Evolutionary conservation across 2,113 vertebrate species (phyloP).

Genomic region (Psilopogon haemacephalus): DNA sequence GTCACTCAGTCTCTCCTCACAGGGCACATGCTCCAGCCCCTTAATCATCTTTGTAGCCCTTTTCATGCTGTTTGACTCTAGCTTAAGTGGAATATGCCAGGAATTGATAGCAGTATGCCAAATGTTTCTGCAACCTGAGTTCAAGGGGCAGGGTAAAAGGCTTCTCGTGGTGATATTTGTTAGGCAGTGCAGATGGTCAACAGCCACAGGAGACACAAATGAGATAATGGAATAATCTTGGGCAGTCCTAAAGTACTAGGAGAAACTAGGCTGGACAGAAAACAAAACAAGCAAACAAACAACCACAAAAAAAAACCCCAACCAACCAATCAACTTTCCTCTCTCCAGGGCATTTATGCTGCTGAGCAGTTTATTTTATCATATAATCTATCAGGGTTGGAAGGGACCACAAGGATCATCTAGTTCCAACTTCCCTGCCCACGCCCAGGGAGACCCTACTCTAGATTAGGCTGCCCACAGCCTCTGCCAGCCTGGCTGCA

Average conservation of each 20-base stretch:
- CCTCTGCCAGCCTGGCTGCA: too few relatives aligned
- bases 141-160: conserved; percentile 2
- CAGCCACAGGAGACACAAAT: conserved; percentile 24
- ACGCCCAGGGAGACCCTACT: too few relatives aligned
- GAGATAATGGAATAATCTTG: conserved; percentile 67
- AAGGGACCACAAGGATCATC: too few relatives aligned
- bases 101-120: conserved; percentile 61
- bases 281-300: background rate
- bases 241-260: background rate
- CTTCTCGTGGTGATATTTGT: conserved; percentile 17
- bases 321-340: background rate
- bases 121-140: conserved; percentile 64
- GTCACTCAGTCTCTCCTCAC: too few relatives aligned
- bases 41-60: too few relatives aligned
- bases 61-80: conserved; percentile 18
- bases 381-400: too few relatives aligned
- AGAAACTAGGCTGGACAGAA: conserved; percentile 48
- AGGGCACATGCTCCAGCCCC: too few relatives aligned
- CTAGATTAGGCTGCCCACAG: too few relatives aligned
- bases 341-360: conserved; percentile 41
- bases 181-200: conserved; percentile 57
- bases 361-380: conserved; percentile 45
- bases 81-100: conserved; percentile 22
- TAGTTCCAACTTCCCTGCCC: too few relatives aligned
- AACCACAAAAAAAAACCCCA: rapidly evolving